Evolutionary conservation across 2,113 vertebrate genomes (phyloP), one percentile per base, ranked within the genome.

Genomic region (Ophiodon elongatus): DNA sequence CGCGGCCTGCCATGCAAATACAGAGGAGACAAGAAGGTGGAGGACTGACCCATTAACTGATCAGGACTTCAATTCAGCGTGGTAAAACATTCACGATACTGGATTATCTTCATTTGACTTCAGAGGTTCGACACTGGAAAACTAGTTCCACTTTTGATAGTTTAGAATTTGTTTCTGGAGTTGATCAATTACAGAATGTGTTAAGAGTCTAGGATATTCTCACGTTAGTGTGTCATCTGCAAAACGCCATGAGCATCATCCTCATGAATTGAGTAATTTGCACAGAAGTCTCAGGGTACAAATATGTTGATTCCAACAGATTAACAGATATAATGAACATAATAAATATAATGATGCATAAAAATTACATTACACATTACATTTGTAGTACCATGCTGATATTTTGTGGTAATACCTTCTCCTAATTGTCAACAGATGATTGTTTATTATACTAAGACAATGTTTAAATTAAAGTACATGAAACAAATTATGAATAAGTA

Each of bases 1-100:
- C 23, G 68, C 77, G 62, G 86, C 65, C 75, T 83, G 88, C 86
- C 90, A 91, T 93, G 91, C 87, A 94, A 91, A 92, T 87, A 80
- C 80, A 90, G 52, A 59, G 33, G 65, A 82, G 79, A 86, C 84
- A 39, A 84, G 50, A 64, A 81, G 80, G 84, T 80, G 72, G 56
- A 88, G 77, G 72, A 70, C 41, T 31, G 73, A 82, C 63, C n/a
- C 57, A 67, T 64, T 57, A 87, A 76, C 77, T 79, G 81, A 88
- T 77, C 5, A 59, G 41, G 60, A 78, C 29, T 62, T 65, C 50
- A 87, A 79, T 82, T 82, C 83, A 80, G 72, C 79, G 73, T 72
- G 60, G 39, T 65, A 41, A 74, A 77, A 84, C 77, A 85, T 85
- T 80, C 79, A 69, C 27, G 62, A 63, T 19, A 75, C 27, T 33